Evolutionary conservation across 2,888 invertebrate genomes (phyloP).

Genomic region (Synanthedon andrenaeformis): DNA sequence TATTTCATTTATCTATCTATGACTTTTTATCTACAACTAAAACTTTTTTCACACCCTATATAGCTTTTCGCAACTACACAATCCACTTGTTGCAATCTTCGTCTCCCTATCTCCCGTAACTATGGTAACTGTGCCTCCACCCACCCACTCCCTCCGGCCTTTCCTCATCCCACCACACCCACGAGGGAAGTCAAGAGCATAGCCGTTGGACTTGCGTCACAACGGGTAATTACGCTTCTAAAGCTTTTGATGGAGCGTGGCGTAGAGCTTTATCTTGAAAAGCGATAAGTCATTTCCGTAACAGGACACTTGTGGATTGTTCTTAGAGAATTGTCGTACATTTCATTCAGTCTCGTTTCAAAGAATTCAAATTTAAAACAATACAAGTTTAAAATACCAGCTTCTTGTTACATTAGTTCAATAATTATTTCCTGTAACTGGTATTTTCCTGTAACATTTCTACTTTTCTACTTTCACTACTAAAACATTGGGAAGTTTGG

Average conservation of each 20-base stretch:
- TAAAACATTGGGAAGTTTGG: too few species aligned
- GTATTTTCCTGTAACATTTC: too few species aligned
- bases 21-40: too few species aligned
- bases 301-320: background rate
- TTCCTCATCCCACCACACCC: conserved; percentile 8
- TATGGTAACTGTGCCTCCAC: conserved; percentile 31
- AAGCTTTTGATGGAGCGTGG: conserved; percentile 44
- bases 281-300: conserved; percentile 1
- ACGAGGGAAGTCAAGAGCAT: conserved; percentile 39
- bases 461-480: too few species aligned
- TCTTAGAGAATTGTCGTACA: background rate
- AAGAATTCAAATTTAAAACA: too few species aligned
- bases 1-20: too few species aligned
- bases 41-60: too few species aligned
- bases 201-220: conserved; percentile 40
- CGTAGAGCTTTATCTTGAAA: conserved; percentile 27
- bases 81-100: conserved; percentile 49
- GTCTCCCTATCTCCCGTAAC: conserved; percentile 26
- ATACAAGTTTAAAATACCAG: too few species aligned
- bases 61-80: background rate
- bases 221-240: conserved; percentile 57
- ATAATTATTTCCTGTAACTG: too few species aligned
- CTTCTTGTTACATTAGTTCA: too few species aligned
- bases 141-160: conserved; percentile 11
- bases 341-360: too few species aligned